A percentile compares a stretch with the other conserved stretches of the same genome.
These are phyloP conservation scores for Datnioides undecimradiatus DNA, from an alignment of 2,113 vertebrate genomes.

Conservation along the genomic window DNA sequence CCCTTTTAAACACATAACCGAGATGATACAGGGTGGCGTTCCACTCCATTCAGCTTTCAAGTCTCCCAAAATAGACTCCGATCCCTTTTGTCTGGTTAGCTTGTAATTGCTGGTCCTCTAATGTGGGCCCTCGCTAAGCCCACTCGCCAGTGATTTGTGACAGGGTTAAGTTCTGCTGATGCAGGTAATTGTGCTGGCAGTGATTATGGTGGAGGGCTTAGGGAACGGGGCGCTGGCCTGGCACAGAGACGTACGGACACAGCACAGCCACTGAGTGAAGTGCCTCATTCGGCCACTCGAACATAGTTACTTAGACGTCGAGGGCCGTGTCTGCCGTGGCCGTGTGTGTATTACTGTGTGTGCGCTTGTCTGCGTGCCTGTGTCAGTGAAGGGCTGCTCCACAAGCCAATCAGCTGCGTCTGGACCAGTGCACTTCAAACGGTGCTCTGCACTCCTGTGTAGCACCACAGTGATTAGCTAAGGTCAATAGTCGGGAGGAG, in stretches of 20 bases:
- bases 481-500: constrained; percentile 69
- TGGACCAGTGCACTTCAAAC: constrained; percentile 74
- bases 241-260: constrained; percentile 16
- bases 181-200: constrained; percentile 58
- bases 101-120: constrained; percentile 14
- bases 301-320: constrained; percentile 56
- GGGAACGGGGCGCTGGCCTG: constrained; percentile 14
- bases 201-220: constrained; percentile 63
- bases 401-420: constrained; percentile 64
- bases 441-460: constrained; percentile 52
- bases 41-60: neutral
- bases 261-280: constrained; percentile 52
- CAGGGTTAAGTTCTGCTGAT: constrained; percentile 54
- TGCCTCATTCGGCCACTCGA: constrained; percentile 47
- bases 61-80: neutral
- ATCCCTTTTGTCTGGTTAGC: neutral
- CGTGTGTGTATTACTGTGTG: constrained; percentile 16
- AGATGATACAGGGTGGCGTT: neutral
- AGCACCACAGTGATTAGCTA: constrained; percentile 78
- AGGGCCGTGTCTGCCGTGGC: constrained; percentile 35
- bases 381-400: constrained; percentile 43
- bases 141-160: constrained; percentile 53
- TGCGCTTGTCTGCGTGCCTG: constrained; percentile 24
- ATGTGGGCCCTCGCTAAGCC: constrained; percentile 43
- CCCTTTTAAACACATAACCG: neutral